These are phyloP conservation scores for Emydocephalus ijimae DNA, from an alignment of 2,113 vertebrate genomes.

Conservation along the genomic window DNA sequence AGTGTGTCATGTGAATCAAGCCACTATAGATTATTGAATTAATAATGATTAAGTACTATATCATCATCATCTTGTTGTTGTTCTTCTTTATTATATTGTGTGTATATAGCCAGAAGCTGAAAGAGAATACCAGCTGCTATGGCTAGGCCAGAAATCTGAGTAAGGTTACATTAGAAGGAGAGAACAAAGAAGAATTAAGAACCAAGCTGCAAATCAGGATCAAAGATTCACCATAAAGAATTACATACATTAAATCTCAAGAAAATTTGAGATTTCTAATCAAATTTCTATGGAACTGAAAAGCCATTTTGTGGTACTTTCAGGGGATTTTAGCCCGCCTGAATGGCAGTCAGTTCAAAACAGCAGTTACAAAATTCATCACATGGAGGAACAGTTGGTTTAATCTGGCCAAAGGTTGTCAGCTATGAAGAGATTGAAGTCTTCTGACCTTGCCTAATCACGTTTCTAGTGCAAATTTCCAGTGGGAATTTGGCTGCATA, in stretches of 20 bases:
- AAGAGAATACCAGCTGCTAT: not conserved
- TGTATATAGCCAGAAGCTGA: not conserved
- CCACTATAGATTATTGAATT: not conserved
- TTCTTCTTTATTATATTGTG: not conserved
- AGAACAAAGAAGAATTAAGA: not conserved
- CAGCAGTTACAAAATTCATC: not conserved
- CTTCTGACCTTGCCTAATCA: not conserved
- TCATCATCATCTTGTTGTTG: no score
- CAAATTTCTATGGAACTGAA: not conserved
- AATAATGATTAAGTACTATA: not conserved
- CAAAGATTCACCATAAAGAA: not conserved
- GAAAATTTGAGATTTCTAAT: not conserved
- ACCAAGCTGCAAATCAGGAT: not conserved
- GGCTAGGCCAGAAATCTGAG: not conserved
- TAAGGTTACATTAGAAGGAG: not conserved
- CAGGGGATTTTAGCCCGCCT: not conserved
- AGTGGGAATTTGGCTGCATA: not conserved
- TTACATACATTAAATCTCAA: not conserved
- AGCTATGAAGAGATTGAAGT: not conserved
- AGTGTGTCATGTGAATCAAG: not conserved
- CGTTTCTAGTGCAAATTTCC: not conserved
- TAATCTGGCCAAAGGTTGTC: not conserved
- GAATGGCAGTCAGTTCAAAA: not conserved
- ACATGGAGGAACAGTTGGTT: not conserved
- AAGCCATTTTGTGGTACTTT: not conserved